A percentile compares a stretch with the other conserved stretches of the same genome.
Conservation (phyloP, 2,113 vertebrate genomes). For the Prionailurus bengalensis region DNA sequence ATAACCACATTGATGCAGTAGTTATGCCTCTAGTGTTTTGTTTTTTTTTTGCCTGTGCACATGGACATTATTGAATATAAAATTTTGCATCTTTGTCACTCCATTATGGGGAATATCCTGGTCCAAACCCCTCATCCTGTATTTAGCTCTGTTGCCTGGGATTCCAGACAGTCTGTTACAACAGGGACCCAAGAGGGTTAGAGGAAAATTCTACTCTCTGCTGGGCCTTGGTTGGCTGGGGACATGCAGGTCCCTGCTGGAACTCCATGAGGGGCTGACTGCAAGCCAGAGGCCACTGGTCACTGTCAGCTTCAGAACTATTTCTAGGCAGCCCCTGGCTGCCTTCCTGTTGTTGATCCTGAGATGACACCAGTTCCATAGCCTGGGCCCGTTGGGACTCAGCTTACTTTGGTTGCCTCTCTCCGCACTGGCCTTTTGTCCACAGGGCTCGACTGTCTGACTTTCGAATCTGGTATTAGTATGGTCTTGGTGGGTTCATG, state of each 20-base stretch:
- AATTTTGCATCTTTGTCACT: background rate
- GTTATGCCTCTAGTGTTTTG: background rate
- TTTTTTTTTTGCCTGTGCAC: background rate
- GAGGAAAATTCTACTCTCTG: background rate
- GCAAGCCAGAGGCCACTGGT: background rate
- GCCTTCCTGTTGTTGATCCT: background rate
- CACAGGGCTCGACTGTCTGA: background rate
- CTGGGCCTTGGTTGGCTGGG: background rate
- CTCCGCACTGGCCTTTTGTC: background rate
- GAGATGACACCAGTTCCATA: background rate
- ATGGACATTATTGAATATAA: background rate
- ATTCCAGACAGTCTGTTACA: background rate
- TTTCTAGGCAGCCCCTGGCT: conserved; percentile 60
- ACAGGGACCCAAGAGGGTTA: background rate
- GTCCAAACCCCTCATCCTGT: background rate
- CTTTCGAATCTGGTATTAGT: background rate
- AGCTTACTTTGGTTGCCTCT: background rate
- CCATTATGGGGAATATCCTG: background rate
- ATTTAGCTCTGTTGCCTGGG: background rate
- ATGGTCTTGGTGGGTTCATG: background rate
- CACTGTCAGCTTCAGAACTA: conserved; percentile 6
- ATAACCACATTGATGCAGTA: conserved; percentile 44
- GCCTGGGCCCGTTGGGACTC: background rate
- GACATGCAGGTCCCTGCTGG: background rate
- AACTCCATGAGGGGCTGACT: background rate